A percentile compares a stretch with the other conserved stretches of the same genome.
These are phyloP conservation scores for Ichneumoninae sp. DNA, from an alignment of 2,888 invertebrate species.

Conservation along the genomic window DNA sequence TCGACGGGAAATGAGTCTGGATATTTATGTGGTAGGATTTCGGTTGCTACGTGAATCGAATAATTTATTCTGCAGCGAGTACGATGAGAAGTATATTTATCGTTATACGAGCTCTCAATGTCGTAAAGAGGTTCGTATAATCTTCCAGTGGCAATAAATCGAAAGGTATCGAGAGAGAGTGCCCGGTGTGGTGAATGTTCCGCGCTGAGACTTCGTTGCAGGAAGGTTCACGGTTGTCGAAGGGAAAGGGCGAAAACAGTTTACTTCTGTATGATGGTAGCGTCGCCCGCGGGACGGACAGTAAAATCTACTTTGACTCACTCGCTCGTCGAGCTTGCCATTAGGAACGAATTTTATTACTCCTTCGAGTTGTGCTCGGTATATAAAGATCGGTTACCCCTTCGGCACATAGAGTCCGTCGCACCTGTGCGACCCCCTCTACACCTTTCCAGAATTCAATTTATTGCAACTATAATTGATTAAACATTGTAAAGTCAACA, in stretches of 20 bases:
- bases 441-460: conserved; percentile 23
- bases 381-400: conserved; percentile 43
- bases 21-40: conserved; percentile 10
- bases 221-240: conserved; percentile 25
- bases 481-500: not conserved
- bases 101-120: conserved; percentile 59
- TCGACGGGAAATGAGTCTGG: not conserved
- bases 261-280: conserved; percentile 43
- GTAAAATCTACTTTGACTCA: conserved; percentile 64
- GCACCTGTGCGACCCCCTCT: conserved; percentile 3
- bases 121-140: conserved; percentile 60
- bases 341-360: conserved; percentile 53
- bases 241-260: conserved; percentile 43
- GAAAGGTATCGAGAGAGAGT: conserved; percentile 37
- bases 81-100: conserved; percentile 53
- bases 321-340: conserved; percentile 52
- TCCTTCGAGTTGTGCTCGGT: conserved; percentile 36
- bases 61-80: conserved; percentile 34
- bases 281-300: conserved; percentile 45
- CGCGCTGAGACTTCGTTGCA: conserved; percentile 26
- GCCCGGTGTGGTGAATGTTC: conserved; percentile 12
- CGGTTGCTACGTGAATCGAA: not conserved
- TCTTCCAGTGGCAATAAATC: conserved; percentile 63
- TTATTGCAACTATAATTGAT: conserved; percentile 39
- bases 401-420: not conserved